phyloP scores from a whole-genome alignment of 1,140 invertebrate species.

The Meloidogyne chitwoodi region DNA sequence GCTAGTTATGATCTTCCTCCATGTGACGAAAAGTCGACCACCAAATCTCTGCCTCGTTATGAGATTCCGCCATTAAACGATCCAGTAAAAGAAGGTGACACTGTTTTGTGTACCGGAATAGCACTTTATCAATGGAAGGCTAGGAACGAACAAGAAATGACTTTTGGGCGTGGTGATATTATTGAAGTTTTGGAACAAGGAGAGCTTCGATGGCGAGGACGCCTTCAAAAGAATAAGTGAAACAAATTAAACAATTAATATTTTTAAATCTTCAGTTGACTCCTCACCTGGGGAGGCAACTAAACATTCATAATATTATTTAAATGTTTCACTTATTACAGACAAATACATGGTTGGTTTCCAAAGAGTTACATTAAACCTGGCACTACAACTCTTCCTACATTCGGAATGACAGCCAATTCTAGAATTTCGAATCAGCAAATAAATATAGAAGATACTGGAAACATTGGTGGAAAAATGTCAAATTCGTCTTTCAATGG shows the following conservation, averaged over 20 bases:
- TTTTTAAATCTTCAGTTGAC: neutral
- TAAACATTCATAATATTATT: too few species aligned
- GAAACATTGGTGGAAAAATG: neutral
- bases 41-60: slow-evolving; percentile 8
- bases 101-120: slow-evolving; percentile 59
- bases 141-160: slow-evolving; percentile 69
- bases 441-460: neutral
- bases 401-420: neutral
- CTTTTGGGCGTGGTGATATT: slow-evolving; percentile 70
- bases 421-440: neutral
- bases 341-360: slow-evolving; percentile 67
- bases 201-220: slow-evolving; percentile 72
- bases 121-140: slow-evolving; percentile 70
- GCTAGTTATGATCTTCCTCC: slow-evolving; percentile 45
- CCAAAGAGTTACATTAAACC: slow-evolving; percentile 70
- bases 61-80: slow-evolving; percentile 9
- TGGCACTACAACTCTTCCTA: slow-evolving; percentile 12
- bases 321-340: neutral
- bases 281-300: too few species aligned
- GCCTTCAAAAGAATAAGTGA: slow-evolving; percentile 60
- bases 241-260: neutral
- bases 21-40: neutral
- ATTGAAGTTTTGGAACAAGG: slow-evolving; percentile 70
- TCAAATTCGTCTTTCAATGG: neutral
- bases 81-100: neutral